Base-by-base conservation (phyloP, 2,888 invertebrate genomes). In the Antheraea assamensis region DNA sequence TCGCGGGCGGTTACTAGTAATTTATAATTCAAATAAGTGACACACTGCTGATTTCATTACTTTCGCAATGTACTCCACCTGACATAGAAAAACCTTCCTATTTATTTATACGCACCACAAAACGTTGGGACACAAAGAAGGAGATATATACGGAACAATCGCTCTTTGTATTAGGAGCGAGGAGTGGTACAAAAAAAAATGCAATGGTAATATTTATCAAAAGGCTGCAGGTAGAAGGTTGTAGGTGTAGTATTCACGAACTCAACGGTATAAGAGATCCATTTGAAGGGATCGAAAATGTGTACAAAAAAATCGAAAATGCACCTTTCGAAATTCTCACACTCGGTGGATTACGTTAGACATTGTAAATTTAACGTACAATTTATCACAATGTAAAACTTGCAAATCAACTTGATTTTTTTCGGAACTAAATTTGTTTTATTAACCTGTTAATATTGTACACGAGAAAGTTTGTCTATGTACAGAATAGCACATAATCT, bases 151-250 rank as follows among this genome's bases (percentile, higher is more conserved):
- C 80, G 78, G 85, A 82, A 92, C 91, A 92, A 92, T 90, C 85
- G 85, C 80, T 78, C 83, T 85, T 88, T 79, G 90, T 92, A 89
- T 91, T 85, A 85, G 82, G 82, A 82, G 82, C 80, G 81, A 86
- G 79, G 78, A 86, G 83, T 82, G 82, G 84, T 78, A 88, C 85
- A 92, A 92, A 91, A 90, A 90, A 87, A 86, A 88, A 88, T 83
- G 85, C 78, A 86, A 88, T 87, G 88, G 90, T 91, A 90, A 88
- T 90, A 90, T 92, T 92, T 89, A 91, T 93, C 92, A 93, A 93
- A 90, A 89, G 87, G 86, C 83, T 79, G 92, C 94, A 94, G 94
- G 94, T 94, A 94, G 93, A 90, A 85, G 90, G 87, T 93, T 91
- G 92, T 93, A 92, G 92, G 93, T 92, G 92, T 90, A 68, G 31